Evolutionary conservation across 2,888 invertebrate species (phyloP).

Genomic region (Balanococcus diminutus): DNA sequence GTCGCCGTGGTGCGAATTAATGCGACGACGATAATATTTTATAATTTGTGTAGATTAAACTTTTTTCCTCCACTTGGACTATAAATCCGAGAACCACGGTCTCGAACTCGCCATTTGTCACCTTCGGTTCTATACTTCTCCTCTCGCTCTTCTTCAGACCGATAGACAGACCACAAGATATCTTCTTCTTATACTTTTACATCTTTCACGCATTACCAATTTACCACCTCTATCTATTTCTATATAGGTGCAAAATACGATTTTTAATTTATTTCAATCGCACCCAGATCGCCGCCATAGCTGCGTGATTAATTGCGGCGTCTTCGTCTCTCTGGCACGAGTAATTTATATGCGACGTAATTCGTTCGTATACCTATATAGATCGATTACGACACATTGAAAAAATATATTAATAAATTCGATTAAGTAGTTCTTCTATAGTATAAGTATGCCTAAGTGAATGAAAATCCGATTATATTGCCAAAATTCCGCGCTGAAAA

Average conservation of each 20-base stretch:
- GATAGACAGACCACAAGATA: background rate
- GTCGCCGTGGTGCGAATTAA: background rate
- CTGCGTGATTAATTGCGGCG: background rate
- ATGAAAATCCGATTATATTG: too few species aligned
- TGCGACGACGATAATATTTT: background rate
- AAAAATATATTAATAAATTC: background rate
- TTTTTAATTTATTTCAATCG: background rate
- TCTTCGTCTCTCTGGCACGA: too few species aligned
- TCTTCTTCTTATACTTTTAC: too few species aligned
- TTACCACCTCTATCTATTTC: too few species aligned
- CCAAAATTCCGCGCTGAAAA: too few species aligned
- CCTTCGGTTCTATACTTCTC: background rate
- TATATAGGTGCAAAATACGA: too few species aligned
- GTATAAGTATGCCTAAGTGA: too few species aligned
- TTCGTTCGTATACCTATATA: background rate
- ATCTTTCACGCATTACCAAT: too few species aligned
- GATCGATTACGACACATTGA: background rate
- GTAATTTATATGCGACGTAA: background rate
- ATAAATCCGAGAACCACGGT: background rate
- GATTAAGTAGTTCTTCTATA: too few species aligned
- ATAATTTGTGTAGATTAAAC: background rate
- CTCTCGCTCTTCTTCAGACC: background rate
- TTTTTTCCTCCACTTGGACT: background rate
- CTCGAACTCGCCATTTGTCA: background rate
- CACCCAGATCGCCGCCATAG: background rate